These are phyloP conservation scores for Diarsia mendica DNA, from an alignment of 2,888 invertebrate genomes.

Conservation along the genomic window DNA sequence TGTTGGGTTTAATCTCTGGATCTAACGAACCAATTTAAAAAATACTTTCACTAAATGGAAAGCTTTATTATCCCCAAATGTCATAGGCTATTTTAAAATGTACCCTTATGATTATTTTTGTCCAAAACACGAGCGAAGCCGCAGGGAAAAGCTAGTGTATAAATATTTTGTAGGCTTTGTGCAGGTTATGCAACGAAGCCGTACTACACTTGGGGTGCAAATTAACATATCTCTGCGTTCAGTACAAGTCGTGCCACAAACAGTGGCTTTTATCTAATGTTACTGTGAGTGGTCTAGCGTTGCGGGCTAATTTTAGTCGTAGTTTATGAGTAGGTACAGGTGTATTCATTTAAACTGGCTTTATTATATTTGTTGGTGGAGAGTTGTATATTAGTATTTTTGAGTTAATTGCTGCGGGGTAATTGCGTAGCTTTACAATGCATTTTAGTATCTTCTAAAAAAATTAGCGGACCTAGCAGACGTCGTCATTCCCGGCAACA, in stretches of 20 bases:
- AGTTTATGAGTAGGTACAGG: neutral
- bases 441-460: neutral
- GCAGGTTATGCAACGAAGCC: constrained; percentile 22
- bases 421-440: neutral
- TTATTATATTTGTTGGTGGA: neutral
- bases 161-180: constrained; percentile 28
- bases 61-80: too few species aligned
- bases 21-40: too few species aligned
- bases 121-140: too few species aligned
- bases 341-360: constrained; percentile 2
- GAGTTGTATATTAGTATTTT: neutral
- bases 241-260: constrained; percentile 42
- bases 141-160: too few species aligned
- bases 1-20: too few species aligned
- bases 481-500: too few species aligned
- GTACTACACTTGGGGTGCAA: constrained; percentile 53
- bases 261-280: constrained; percentile 52
- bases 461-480: too few species aligned
- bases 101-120: too few species aligned
- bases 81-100: too few species aligned
- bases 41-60: too few species aligned
- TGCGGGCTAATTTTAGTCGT: constrained; percentile 27
- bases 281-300: constrained; percentile 14
- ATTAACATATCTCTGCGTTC: constrained; percentile 59
- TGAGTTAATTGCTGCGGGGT: neutral